Base-by-base conservation (phyloP, 1,140 invertebrate genomes). In the Aphaenogaster ashmeadi region DNA sequence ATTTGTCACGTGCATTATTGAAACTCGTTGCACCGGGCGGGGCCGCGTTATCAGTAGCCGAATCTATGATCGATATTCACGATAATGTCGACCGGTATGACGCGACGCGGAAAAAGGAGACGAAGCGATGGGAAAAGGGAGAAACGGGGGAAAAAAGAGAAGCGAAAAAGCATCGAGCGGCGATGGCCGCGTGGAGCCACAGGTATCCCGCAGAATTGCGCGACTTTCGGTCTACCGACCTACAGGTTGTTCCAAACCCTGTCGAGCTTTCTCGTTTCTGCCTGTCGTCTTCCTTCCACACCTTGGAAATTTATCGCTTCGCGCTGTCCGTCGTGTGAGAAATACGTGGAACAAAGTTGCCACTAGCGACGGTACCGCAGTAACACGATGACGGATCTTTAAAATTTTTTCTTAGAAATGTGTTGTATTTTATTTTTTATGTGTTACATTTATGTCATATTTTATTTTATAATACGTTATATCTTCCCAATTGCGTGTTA, bases 161-260 rank as follows among this genome's bases (percentile, higher is more conserved):
- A 72, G 36, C 18, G 90, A 91, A 92, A 91, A 88, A 88, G 77
- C 86, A 81, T 86, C 56, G 86, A 56, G 77, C 67, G 44, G 64
- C 90, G 86, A 89, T 89, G 64, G 89, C 85, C 91, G 91, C 84
- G 90, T 91, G 88, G 86, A 80, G 86, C 88, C 87, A 92, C 88
- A 91, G 90, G 90, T 91, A 90, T 90, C 77, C 90, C 52, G 66
- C 77, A 86, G 58, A 80, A 77, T 56, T 74, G 75, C 60, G 47
- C 75, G 80, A 90, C 88, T 81, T 88, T 90, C 77, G 38, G 72
- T 88, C 71, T 75, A n/a, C 52, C 71, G 64, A 56, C 83, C 67
- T 89, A 89, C 87, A 90, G 88, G 86, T 85, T 87, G 80, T 88
- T 90, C 44, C 91, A 88, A 58, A 27, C 33, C 78, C 15, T 18